Base-by-base conservation (phyloP, 2,888 invertebrate genomes). In the Papilio elwesi region DNA sequence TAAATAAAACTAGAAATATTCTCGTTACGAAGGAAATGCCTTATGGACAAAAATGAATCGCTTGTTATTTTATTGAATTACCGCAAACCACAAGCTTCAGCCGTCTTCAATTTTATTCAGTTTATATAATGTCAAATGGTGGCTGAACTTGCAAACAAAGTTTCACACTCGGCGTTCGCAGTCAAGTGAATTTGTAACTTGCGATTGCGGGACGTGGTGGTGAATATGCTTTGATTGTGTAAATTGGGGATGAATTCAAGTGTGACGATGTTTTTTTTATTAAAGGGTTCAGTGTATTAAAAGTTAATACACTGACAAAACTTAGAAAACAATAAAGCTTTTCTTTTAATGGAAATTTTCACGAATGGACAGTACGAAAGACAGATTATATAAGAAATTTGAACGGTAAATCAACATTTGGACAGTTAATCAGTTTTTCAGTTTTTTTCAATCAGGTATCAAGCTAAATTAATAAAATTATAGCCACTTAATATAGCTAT, bases 181-280 rank as follows among this genome's bases (percentile, higher is more conserved):
- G 67, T 73, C 80, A 83, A 85, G 83, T 82, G 82, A 85, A 85
- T 87, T 88, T 81, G 83, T 83, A 88, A 90, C 87, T 88, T 79
- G 77, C 69, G 79, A 82, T 82, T 83, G 83, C 85, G 80, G 76
- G 82, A 79, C 83, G 82, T 76, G 78, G 78, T 80, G 79, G 78
- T 91, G 90, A 91, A 91, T 91, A 84, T 88, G 83, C 83, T 84
- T 84, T 90, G 91, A 90, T 91, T 91, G 87, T 87, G 83, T 71
- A 69, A 75, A 71, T 72, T 70, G 57, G 36, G 15, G 67, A 63
- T 66, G 38, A 49, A 26, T 75, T 76, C 65, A 73, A 71, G 69
- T 13, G n/a, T 13, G 66, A 66, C 48, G 26, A 26, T 26, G 36
- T 57, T 52, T 48, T 64, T 75, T 74, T 36, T 43, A 57, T 59